Conservation (phyloP, 2,797 vertebrate species). For the Girardinus metallicus region DNA sequence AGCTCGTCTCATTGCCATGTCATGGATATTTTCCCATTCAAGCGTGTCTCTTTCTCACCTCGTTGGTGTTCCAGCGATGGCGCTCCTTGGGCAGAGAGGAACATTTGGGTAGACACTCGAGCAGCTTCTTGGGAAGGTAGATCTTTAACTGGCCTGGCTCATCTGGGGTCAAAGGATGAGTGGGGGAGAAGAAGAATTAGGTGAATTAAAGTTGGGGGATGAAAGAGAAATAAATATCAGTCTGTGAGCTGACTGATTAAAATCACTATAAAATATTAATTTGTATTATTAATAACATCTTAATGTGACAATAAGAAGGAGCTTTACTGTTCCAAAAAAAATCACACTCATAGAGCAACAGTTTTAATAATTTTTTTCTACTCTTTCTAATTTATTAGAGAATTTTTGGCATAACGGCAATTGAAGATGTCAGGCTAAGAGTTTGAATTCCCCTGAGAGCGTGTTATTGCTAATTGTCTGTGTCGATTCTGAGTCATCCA, state of each 20-base stretch:
- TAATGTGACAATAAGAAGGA: slow-evolving; percentile 29
- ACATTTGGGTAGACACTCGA: slow-evolving; percentile 99
- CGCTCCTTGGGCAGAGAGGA: slow-evolving; percentile 99
- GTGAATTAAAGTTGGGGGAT: slow-evolving; percentile 68
- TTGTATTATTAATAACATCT: slow-evolving; percentile 26
- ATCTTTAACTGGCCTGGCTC: slow-evolving; percentile 99
- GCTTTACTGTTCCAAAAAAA: not conserved
- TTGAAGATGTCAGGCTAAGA: slow-evolving; percentile 19
- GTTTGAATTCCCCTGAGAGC: slow-evolving; percentile 18
- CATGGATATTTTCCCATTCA: slow-evolving; percentile 54
- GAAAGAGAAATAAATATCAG: slow-evolving; percentile 44
- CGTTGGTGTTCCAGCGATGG: slow-evolving; percentile 99
- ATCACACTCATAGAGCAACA: not conserved
- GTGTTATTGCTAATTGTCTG: slow-evolving; percentile 21
- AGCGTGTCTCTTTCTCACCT: slow-evolving; percentile 84
- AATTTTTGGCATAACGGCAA: slow-evolving; percentile 23
- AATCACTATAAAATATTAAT: slow-evolving; percentile 35
- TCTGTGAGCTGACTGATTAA: slow-evolving; percentile 30
- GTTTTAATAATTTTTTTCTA: slow-evolving; percentile 12
- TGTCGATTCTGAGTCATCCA: slow-evolving; percentile 12
- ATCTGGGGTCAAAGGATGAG: slow-evolving; percentile 81
- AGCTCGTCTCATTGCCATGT: slow-evolving; percentile 49
- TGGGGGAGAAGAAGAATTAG: slow-evolving; percentile 16
- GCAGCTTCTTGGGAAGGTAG: slow-evolving; percentile 99
- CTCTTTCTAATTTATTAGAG: slow-evolving; percentile 29